Evolutionary conservation across 2,797 vertebrate species (phyloP).

Genomic region (Champsocephalus esox): DNA sequence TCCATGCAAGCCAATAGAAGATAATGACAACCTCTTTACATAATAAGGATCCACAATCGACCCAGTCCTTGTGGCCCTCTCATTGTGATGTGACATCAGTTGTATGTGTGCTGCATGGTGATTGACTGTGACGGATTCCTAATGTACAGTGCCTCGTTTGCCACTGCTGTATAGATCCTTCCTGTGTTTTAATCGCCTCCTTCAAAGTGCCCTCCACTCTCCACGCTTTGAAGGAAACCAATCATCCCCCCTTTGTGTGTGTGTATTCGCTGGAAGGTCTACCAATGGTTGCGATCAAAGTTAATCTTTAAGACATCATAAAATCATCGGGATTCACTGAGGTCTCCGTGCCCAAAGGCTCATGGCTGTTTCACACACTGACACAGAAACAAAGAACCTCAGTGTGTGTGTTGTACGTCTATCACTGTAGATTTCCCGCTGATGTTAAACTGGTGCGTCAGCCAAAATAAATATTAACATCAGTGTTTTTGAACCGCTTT

Average conservation of each 20-base stretch:
- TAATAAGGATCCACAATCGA: slow-evolving; percentile 56
- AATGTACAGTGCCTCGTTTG: slow-evolving; percentile 60
- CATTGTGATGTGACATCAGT: slow-evolving; percentile 62
- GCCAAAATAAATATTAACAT: slow-evolving; percentile 27
- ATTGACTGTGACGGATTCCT: slow-evolving; percentile 64
- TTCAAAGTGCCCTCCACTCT: slow-evolving; percentile 61
- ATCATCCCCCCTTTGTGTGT: slow-evolving; percentile 47
- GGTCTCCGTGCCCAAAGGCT: slow-evolving; percentile 29
- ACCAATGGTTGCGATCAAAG: slow-evolving; percentile 34
- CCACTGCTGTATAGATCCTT: slow-evolving; percentile 40
- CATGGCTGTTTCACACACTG: slow-evolving; percentile 7
- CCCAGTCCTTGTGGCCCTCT: slow-evolving; percentile 71
- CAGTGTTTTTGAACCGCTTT: slow-evolving; percentile 10
- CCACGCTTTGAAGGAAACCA: slow-evolving; percentile 65
- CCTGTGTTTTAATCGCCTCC: slow-evolving; percentile 70
- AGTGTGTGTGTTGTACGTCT: slow-evolving; percentile 4
- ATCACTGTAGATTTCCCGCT: slow-evolving; percentile 21
- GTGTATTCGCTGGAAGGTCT: slow-evolving; percentile 38
- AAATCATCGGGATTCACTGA: slow-evolving; percentile 62
- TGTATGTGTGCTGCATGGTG: slow-evolving; percentile 52
- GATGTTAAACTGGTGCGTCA: slow-evolving; percentile 6
- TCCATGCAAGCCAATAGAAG: not conserved
- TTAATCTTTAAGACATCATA: slow-evolving; percentile 59
- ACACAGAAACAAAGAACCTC: slow-evolving; percentile 13
- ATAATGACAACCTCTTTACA: slow-evolving; percentile 40